These are phyloP conservation scores for Entelurus aequoreus DNA, from an alignment of 2,113 vertebrate species.

Conservation along the genomic window DNA sequence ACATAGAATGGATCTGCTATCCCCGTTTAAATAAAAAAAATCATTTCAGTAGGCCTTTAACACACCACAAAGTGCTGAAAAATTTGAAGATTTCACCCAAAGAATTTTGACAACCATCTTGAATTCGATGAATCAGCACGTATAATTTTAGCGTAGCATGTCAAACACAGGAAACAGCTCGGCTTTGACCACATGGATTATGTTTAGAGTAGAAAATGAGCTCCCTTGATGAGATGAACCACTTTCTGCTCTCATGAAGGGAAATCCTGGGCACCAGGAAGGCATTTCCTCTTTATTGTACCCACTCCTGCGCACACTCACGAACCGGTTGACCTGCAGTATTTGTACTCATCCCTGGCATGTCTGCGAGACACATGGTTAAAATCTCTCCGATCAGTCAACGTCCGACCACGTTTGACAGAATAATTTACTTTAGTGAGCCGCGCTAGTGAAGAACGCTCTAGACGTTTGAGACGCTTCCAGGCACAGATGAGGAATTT, in stretches of 20 bases:
- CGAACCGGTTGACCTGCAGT: too few relatives aligned
- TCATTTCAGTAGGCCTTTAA: too few relatives aligned
- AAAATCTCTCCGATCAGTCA: too few relatives aligned
- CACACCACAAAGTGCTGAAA: too few relatives aligned
- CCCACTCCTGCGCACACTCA: conserved; percentile 9
- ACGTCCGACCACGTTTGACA: too few relatives aligned
- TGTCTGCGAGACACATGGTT: too few relatives aligned
- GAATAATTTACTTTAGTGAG: too few relatives aligned
- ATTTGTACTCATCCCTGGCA: too few relatives aligned
- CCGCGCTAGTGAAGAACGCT: too few relatives aligned
- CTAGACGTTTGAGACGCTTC: background rate
- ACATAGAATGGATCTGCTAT: too few relatives aligned
- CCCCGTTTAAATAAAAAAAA: too few relatives aligned
- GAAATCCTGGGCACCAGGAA: conserved; percentile 70
- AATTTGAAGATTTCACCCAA: too few relatives aligned
- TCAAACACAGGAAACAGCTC: background rate
- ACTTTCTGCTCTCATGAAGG: conserved; percentile 30
- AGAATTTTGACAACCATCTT: background rate
- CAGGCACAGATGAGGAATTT: background rate
- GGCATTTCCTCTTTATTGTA: conserved; percentile 65
- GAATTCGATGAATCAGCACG: background rate
- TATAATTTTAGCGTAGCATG: background rate
- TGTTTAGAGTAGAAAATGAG: conserved; percentile 34
- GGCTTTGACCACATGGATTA: background rate
- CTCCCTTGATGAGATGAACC: conserved; percentile 29